Evolutionary conservation across 1,140 invertebrate species (phyloP), one percentile per base, ranked within the genome.

Genomic region (Anadara kagoshimensis): DNA sequence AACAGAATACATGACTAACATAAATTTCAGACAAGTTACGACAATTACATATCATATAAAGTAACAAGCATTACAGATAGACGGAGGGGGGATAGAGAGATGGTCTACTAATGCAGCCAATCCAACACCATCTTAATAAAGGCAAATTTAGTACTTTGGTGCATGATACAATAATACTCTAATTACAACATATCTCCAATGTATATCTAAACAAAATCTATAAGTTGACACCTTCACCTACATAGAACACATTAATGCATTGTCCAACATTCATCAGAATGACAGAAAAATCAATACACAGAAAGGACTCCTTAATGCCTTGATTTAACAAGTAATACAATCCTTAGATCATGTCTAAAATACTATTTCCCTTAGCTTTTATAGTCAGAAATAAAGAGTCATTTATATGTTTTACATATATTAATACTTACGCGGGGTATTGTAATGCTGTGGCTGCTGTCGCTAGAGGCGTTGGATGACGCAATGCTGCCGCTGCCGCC

Each of bases 381-480:
- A 36, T 3, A 7, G 2, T 36, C 2, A 7, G 7, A 36, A 51
- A 51, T 51, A 22, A 18, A 1, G 18, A 62, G 2, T 18, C 1
- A 22, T 20, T 24, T 49, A n/a, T 49, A n/a, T 64, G 45, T 16
- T 41, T 44, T 24, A 18, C 62, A 62, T 11, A 69, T 45, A 72
- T 71, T 74, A 74, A 78, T 92, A 94, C 94, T 94, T 93, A 94
- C 94, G 94, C 93, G 88, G 94, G 92, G 90, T 94, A 95, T 56
- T 89, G 94, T 93, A 92, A 94, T 93, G 89, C 93, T 54, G 92
- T 92, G 78, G 93, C 92, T 45, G 93, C 92, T 45, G 92, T 91
- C 73, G 93, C 93, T 74, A 94, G 90, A 47, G 93, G 93, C 73
- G 92, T 91, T 26, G 93, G 92, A 85, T 94, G 94, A 82, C 94